Evolutionary conservation across 1,140 invertebrate genomes (phyloP).

Genomic region (Gryon sp.): DNA sequence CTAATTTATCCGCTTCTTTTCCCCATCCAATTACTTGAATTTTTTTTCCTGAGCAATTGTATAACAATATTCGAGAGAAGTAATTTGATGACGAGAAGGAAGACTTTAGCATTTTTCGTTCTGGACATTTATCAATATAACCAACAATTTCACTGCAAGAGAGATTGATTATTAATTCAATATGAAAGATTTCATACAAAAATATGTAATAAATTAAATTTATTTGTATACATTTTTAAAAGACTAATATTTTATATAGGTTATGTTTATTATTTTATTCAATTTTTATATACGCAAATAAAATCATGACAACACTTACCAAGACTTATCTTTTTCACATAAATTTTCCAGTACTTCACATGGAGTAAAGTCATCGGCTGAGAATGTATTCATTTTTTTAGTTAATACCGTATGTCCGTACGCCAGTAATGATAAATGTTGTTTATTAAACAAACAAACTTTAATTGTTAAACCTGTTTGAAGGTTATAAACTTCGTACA

Average conservation of each 20-base stretch:
- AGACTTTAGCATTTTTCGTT: no score
- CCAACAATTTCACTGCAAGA: background rate
- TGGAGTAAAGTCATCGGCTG: background rate
- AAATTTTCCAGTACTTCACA: background rate
- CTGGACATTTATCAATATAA: background rate
- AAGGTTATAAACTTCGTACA: no score
- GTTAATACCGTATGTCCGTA: no score
- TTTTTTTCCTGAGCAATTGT: conserved; percentile 3
- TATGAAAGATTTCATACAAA: background rate
- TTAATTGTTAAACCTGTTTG: no score
- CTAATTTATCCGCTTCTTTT: background rate
- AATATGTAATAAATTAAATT: background rate
- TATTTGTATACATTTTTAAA: background rate
- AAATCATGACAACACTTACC: background rate
- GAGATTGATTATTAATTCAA: no score
- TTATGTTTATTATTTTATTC: no score
- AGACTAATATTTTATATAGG: no score
- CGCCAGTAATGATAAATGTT: no score
- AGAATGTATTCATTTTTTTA: no score
- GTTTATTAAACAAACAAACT: no score
- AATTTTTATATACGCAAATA: no score
- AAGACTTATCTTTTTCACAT: background rate
- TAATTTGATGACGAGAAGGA: no score
- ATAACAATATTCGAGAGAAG: background rate
- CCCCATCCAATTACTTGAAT: conserved; percentile 10